phyloP scores from a whole-genome alignment of 2,888 invertebrate genomes.

The Mechanitis mazaeus region DNA sequence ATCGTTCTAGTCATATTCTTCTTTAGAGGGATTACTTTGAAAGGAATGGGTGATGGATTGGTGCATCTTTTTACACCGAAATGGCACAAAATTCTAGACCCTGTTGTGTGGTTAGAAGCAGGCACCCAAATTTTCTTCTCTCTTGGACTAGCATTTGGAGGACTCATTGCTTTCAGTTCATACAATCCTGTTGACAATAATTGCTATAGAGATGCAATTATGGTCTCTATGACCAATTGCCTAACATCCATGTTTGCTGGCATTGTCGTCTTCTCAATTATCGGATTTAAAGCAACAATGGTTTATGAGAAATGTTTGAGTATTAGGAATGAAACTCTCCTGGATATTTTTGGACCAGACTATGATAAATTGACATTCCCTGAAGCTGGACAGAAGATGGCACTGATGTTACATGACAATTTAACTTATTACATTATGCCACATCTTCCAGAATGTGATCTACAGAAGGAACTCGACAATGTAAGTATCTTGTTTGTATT shows the following conservation, averaged over 20 bases:
- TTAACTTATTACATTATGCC: slow-evolving; percentile 79
- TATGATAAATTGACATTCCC: slow-evolving; percentile 71
- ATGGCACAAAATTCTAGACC: slow-evolving; percentile 93
- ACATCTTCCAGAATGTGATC: slow-evolving; percentile 84
- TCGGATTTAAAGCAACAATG: slow-evolving; percentile 94
- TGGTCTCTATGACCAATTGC: slow-evolving; percentile 95
- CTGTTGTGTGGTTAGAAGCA: slow-evolving; percentile 97
- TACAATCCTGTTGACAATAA: slow-evolving; percentile 98
- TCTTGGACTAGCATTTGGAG: slow-evolving; percentile 95
- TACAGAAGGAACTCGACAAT: slow-evolving; percentile 91
- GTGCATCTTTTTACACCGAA: slow-evolving; percentile 93
- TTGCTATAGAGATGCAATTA: slow-evolving; percentile 94
- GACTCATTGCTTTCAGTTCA: slow-evolving; percentile 96
- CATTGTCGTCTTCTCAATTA: slow-evolving; percentile 95
- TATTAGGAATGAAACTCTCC: slow-evolving; percentile 78
- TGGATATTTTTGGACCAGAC: slow-evolving; percentile 73
- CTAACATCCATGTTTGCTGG: slow-evolving; percentile 98
- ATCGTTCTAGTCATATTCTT: slow-evolving; percentile 96
- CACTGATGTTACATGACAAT: slow-evolving; percentile 71
- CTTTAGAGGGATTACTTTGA: slow-evolving; percentile 93
- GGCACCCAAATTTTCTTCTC: slow-evolving; percentile 99
- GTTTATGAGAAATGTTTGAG: slow-evolving; percentile 86
- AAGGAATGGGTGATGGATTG: slow-evolving; percentile 90
- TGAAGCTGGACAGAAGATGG: slow-evolving; percentile 73
- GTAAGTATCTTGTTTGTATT: slow-evolving; percentile 73